These are phyloP conservation scores for Physeter macrocephalus DNA, from an alignment of 2,113 vertebrate species.

Conservation along the genomic window DNA sequence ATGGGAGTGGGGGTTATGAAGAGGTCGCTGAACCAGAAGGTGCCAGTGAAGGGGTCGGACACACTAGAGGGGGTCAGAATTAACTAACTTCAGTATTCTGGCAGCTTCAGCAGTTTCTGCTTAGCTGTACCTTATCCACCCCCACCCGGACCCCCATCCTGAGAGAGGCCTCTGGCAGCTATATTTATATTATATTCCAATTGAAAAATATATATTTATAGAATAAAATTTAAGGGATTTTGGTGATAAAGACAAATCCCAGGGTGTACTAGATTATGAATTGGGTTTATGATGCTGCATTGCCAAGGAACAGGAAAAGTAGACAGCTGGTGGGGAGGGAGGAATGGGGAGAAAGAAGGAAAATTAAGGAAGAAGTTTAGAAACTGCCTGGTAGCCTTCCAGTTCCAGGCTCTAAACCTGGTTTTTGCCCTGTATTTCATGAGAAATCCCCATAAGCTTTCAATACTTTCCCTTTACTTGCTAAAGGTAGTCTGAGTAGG, in stretches of 20 bases:
- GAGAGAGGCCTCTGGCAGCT: background rate
- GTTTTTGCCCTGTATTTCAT: background rate
- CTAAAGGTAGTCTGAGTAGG: background rate
- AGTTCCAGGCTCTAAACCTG: background rate
- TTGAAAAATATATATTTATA: background rate
- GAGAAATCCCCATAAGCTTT: background rate
- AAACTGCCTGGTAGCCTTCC: background rate
- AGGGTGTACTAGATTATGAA: background rate
- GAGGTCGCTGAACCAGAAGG: background rate
- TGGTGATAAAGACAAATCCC: background rate
- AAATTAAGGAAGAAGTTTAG: background rate
- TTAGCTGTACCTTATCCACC: background rate
- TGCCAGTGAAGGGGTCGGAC: background rate
- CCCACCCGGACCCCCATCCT: no score
- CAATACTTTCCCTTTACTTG: background rate
- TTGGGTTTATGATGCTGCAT: background rate
- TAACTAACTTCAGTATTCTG: background rate
- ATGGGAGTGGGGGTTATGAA: background rate
- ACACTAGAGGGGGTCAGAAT: background rate
- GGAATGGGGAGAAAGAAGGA: background rate
- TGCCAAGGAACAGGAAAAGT: background rate
- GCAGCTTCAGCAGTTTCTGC: background rate
- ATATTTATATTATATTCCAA: background rate
- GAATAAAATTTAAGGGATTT: background rate
- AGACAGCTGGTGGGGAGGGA: background rate